phyloP scores from a whole-genome alignment of 2,888 invertebrate species.

The Fissipunctia ypsillon region DNA sequence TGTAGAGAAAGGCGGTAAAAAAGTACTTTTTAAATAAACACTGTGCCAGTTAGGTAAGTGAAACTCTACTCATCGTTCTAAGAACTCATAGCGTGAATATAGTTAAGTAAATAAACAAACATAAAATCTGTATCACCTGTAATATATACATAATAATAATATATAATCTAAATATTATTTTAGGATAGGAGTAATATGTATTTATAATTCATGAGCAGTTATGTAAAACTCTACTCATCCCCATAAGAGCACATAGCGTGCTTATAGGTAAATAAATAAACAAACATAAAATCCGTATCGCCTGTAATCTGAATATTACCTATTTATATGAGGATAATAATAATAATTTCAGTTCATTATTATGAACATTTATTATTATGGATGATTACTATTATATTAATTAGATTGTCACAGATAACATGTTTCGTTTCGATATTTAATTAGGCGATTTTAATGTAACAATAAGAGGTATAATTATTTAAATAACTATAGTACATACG shows the following conservation, averaged over 20 bases:
- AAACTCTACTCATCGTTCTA: background rate
- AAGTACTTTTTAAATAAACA: too few relatives aligned
- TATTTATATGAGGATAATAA: background rate
- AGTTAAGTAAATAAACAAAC: background rate
- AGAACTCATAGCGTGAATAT: background rate
- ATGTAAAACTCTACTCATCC: background rate
- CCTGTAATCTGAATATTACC: background rate
- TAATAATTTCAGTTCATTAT: background rate
- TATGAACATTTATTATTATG: too few relatives aligned
- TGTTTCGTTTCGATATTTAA: background rate
- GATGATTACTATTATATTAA: background rate
- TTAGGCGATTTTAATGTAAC: background rate
- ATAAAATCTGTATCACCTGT: background rate
- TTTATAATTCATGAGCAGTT: background rate
- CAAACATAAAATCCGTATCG: background rate
- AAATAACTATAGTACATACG: background rate
- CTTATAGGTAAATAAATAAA: background rate
- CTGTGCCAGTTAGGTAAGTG: background rate
- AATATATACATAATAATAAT: too few relatives aligned
- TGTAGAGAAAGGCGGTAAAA: too few relatives aligned
- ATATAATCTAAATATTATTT: too few relatives aligned
- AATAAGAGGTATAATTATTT: too few relatives aligned
- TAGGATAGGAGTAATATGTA: too few relatives aligned
- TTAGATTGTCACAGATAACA: constrained; percentile 3
- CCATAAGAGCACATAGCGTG: background rate